phyloP scores from a whole-genome alignment of 1,140 invertebrate species.

The Ostrea denselamellosa region DNA sequence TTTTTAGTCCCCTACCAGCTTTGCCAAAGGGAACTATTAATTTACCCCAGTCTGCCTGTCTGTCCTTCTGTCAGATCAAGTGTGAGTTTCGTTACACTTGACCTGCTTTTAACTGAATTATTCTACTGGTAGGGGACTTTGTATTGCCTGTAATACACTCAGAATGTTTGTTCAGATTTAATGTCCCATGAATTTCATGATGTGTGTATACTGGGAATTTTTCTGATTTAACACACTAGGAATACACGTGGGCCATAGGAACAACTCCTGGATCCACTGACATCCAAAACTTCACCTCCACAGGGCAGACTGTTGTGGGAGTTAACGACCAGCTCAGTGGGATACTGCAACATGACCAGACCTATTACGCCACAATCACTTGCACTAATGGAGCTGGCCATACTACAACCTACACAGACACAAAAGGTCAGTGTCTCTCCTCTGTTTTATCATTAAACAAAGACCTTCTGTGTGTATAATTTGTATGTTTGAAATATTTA shows the following conservation, averaged over 20 bases:
- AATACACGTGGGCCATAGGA: conserved; percentile 63
- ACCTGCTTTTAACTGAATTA: too few species aligned
- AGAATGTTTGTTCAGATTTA: too few species aligned
- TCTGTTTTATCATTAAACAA: neutral
- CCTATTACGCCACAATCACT: conserved; percentile 57
- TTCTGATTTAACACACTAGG: conserved; percentile 40
- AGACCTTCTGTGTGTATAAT: neutral
- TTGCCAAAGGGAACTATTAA: too few species aligned
- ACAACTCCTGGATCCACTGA: conserved; percentile 54
- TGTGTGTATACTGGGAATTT: neutral
- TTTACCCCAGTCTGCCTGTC: too few species aligned
- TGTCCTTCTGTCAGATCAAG: too few species aligned
- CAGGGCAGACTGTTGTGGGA: conserved; percentile 48
- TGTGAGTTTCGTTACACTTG: too few species aligned
- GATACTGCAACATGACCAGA: conserved; percentile 51
- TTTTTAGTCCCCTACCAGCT: too few species aligned
- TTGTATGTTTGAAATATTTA: neutral
- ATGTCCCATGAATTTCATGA: neutral
- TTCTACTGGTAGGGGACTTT: too few species aligned
- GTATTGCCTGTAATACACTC: too few species aligned
- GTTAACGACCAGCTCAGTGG: conserved; percentile 52
- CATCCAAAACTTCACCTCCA: conserved; percentile 54
- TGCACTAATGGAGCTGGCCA: conserved; percentile 59
- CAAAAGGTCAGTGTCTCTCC: conserved; percentile 43
- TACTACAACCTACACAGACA: conserved; percentile 48